phyloP scores from a whole-genome alignment of 2,797 vertebrate genomes.

The Avahi laniger region DNA sequence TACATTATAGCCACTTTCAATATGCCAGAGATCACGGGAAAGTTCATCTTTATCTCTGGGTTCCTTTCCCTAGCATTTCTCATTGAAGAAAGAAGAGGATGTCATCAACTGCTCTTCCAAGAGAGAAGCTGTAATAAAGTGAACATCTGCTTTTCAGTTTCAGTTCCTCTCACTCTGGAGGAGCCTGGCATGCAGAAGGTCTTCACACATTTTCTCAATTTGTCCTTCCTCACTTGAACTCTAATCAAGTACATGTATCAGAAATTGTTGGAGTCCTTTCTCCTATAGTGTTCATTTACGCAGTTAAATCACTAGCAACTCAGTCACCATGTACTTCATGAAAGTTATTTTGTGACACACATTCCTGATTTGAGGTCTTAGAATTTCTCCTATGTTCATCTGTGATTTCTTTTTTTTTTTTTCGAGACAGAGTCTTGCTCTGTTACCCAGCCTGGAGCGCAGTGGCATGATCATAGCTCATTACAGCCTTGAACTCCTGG shows the following conservation, averaged over 20 bases:
- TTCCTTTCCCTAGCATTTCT: neutral
- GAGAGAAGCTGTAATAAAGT: slow-evolving; percentile 3
- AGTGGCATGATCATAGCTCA: neutral
- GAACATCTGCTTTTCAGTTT: neutral
- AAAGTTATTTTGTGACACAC: neutral
- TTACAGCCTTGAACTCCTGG: neutral
- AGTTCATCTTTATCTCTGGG: neutral
- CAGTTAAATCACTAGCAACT: neutral
- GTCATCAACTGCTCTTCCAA: slow-evolving; percentile 1
- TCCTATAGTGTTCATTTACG: neutral
- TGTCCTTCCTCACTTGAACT: neutral
- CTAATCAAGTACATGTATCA: neutral
- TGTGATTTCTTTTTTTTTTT: neutral
- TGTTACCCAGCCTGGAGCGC: neutral
- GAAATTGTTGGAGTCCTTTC: neutral
- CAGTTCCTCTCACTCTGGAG: neutral
- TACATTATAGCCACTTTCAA: neutral
- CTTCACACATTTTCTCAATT: neutral
- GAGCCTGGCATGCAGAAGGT: neutral
- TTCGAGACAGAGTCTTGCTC: neutral
- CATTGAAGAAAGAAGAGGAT: neutral
- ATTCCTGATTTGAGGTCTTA: neutral
- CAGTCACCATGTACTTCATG: neutral
- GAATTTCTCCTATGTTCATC: neutral
- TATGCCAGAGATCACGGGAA: neutral